These are phyloP conservation scores for Emys orbicularis DNA, from an alignment of 2,797 vertebrate genomes.

Conservation along the genomic window DNA sequence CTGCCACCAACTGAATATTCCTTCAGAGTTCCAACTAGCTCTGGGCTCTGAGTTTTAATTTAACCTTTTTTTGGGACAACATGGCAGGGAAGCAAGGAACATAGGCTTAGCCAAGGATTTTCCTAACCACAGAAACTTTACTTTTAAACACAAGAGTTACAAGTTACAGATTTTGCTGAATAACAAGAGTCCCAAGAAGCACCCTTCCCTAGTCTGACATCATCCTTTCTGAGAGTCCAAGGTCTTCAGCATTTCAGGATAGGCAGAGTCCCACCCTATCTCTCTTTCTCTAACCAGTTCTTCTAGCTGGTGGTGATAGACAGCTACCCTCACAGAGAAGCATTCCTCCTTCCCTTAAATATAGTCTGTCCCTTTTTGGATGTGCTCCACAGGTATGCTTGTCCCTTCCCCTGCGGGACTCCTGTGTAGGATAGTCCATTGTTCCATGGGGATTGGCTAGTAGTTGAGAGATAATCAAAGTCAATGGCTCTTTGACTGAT, in stretches of 20 bases:
- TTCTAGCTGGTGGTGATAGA: not conserved
- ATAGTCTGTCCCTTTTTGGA: not conserved
- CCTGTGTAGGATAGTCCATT: not conserved
- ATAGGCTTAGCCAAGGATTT: not conserved
- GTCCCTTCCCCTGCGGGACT: not conserved
- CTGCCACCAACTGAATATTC: not conserved
- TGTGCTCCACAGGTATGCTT: not conserved
- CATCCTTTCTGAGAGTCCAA: not conserved
- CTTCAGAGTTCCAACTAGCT: not conserved
- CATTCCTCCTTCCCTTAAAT: not conserved
- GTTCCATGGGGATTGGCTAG: not conserved
- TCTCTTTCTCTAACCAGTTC: not conserved
- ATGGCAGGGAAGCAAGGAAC: not conserved
- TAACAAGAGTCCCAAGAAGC: not conserved
- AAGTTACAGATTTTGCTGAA: not conserved
- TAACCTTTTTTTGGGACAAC: not conserved
- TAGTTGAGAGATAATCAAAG: not conserved
- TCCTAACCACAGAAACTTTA: not conserved
- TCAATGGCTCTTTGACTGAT: not conserved
- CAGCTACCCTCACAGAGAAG: not conserved
- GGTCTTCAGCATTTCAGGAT: not conserved
- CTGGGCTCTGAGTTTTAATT: not conserved
- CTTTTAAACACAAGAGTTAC: not conserved
- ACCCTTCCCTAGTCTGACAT: not conserved
- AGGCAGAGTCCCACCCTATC: not conserved